A percentile compares a stretch with the other conserved stretches of the same genome.
Evolutionary conservation across 1,140 invertebrate species (phyloP).

Genomic region (Apis laboriosa): DNA sequence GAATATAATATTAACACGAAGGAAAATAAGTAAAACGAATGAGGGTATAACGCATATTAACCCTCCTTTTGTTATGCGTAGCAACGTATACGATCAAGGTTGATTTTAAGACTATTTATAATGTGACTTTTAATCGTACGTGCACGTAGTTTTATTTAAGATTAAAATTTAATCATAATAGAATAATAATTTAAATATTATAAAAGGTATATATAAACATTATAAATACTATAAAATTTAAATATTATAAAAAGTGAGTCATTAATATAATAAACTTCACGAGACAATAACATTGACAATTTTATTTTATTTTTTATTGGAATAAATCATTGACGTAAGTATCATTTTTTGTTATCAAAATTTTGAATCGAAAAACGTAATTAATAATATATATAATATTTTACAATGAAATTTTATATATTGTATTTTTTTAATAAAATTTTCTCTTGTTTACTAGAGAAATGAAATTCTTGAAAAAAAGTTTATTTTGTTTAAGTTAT

Average conservation of each 20-base stretch:
- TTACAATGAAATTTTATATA: background rate
- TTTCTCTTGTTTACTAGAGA: too few relatives aligned
- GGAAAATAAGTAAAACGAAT: background rate
- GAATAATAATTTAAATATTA: background rate
- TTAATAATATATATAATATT: background rate
- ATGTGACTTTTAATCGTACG: background rate
- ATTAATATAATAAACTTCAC: background rate
- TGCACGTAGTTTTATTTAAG: background rate
- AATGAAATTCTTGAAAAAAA: background rate
- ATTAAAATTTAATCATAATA: background rate
- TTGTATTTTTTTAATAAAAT: background rate
- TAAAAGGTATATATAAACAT: too few relatives aligned
- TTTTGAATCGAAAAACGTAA: background rate
- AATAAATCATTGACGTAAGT: background rate
- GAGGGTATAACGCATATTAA: background rate
- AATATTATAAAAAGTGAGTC: background rate
- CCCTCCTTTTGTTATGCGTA: background rate
- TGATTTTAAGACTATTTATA: background rate
- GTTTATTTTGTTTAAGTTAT: background rate
- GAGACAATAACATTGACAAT: background rate
- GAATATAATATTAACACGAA: too few relatives aligned
- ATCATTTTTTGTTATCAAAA: background rate
- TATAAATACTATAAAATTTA: too few relatives aligned
- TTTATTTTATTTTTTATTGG: background rate
- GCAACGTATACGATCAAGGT: conserved; percentile 1